A percentile compares a stretch with the other conserved stretches of the same genome.
phyloP scores from a whole-genome alignment of 2,797 vertebrate genomes.

The Streptopelia turtur region DNA sequence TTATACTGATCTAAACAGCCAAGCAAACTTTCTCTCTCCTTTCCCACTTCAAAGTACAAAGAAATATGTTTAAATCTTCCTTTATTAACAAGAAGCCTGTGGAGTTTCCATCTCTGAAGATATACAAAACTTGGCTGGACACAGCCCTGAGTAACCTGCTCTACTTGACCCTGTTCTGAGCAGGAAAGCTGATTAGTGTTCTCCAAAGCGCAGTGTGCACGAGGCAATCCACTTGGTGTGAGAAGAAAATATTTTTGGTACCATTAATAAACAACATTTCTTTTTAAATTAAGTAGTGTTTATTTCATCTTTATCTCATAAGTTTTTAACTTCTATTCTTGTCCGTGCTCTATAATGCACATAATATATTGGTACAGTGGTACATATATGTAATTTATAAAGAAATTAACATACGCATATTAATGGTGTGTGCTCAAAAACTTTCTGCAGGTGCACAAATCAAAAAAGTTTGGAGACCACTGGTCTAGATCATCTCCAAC shows the following conservation, averaged over 20 bases:
- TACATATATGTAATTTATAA: neutral
- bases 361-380: neutral
- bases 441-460: neutral
- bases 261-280: neutral
- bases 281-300: accelerated
- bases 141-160: neutral
- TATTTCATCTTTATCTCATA: neutral
- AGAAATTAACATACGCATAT: neutral
- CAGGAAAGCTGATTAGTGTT: neutral
- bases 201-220: accelerated
- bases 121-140: neutral
- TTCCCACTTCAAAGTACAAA: neutral
- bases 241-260: neutral
- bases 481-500: neutral
- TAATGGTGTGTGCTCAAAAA: neutral
- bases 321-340: neutral
- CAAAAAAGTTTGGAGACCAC: neutral
- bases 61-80: neutral
- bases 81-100: neutral
- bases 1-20: neutral
- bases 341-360: neutral
- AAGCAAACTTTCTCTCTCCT: neutral
- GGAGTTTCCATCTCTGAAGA: neutral
- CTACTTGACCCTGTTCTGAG: neutral
- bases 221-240: neutral